A percentile compares a stretch with the other conserved stretches of the same genome.
phyloP scores from a whole-genome alignment of 2,113 vertebrate genomes.

The Eira barbara region DNA sequence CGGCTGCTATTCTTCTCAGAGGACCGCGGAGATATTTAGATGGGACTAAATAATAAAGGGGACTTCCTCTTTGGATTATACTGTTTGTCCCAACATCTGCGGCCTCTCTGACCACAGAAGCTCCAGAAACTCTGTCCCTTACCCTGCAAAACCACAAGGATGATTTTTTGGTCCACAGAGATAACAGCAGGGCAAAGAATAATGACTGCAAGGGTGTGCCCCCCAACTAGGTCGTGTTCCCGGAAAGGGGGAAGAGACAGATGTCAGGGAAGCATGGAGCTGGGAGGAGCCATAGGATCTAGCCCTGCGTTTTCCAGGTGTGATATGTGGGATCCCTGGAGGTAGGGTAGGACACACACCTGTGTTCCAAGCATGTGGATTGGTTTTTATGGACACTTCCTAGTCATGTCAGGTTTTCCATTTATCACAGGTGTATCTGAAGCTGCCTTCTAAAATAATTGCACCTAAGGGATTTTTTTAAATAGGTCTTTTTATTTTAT shows the following conservation, averaged over 20 bases:
- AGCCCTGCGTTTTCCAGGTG: not conserved
- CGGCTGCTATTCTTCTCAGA: not conserved
- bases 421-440: not conserved
- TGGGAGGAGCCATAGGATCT: not conserved
- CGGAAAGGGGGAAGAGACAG: not conserved
- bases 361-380: not conserved
- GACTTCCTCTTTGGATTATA: not conserved
- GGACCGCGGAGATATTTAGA: not conserved
- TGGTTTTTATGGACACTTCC: not conserved
- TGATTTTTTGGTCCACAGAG: not conserved
- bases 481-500: not conserved
- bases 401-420: not conserved
- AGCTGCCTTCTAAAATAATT: not conserved
- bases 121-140: not conserved
- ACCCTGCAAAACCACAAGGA: not conserved
- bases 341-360: not conserved
- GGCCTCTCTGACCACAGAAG: not conserved
- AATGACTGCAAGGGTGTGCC: not conserved
- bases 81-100: not conserved
- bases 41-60: not conserved
- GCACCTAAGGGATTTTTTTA: not conserved
- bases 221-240: not conserved
- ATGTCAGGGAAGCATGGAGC: not conserved
- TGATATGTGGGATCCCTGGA: not conserved
- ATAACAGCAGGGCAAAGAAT: not conserved